Conservation (phyloP, 2,888 invertebrate species). For the Pristionchus maxplancki region DNA sequence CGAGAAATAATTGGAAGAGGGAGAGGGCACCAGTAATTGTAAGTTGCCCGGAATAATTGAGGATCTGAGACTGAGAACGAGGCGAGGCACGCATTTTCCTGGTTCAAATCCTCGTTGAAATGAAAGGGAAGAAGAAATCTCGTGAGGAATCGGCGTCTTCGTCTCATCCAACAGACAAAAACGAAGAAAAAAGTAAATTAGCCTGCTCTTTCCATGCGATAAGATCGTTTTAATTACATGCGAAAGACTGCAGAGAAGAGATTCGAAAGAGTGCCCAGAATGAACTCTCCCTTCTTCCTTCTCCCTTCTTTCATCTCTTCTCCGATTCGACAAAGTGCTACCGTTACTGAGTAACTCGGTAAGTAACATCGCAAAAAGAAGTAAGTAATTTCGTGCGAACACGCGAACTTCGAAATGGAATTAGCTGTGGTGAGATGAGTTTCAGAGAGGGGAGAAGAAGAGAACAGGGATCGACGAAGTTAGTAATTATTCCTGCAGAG, state of each 20-base stretch:
- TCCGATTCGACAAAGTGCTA: not conserved
- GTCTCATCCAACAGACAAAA: not conserved
- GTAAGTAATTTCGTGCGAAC: conserved; percentile 37
- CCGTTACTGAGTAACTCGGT: conserved; percentile 22
- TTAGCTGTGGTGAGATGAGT: conserved; percentile 36
- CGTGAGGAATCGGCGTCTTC: not conserved
- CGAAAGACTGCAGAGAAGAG: not conserved
- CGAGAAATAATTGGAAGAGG: not conserved
- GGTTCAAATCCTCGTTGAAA: conserved; percentile 1
- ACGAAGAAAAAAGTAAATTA: conserved; percentile 19
- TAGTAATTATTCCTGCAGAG: not conserved
- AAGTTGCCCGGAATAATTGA: conserved; percentile 47
- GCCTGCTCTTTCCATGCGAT: not conserved
- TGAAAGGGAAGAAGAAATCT: not conserved
- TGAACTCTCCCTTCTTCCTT: not conserved
- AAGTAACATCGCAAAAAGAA: conserved; percentile 29
- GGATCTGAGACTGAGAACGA: conserved; percentile 8
- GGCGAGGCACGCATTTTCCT: not conserved
- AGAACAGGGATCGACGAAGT: not conserved
- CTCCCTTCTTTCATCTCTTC: not conserved
- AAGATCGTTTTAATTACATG: conserved; percentile 41
- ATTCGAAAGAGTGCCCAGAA: conserved; percentile 9
- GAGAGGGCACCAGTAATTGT: conserved; percentile 45
- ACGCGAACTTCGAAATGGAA: conserved; percentile 34
- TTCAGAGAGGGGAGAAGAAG: not conserved